Base-by-base conservation (phyloP, 1,140 invertebrate genomes). In the Alviniconcha marisindica region DNA sequence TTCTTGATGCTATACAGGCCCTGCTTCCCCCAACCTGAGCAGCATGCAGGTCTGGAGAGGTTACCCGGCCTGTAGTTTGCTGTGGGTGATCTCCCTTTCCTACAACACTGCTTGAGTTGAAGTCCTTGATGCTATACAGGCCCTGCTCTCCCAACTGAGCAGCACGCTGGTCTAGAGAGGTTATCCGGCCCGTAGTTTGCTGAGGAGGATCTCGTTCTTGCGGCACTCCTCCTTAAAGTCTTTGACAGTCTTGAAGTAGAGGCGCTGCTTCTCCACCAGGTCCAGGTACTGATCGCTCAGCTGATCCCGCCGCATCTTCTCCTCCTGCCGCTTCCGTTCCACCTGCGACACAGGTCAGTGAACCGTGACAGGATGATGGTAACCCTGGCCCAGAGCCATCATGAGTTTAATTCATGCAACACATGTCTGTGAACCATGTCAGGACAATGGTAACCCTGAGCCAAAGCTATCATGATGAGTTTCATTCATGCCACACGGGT, bases 171-270 rank as follows among this genome's bases (percentile, higher is more conserved):
- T n/a, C n/a, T n/a, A n/a, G n/a, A n/a, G n/a, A n/a, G 31, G 5
- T 77, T 77, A 83, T 28, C 60, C 24, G 24, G 66, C 73, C 48
- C 83, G 56, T 38, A 86, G 56, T 66, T 89, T 91, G 4, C 86
- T 79, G 48, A 90, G 83, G 44, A 92, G 78, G 38, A 92, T 89
- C 87, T 92, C 92, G 89, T 92, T 92, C 74, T 88, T 91, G 0
- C 91, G 86, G 87, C 92, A 92, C 85, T 92, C 92, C 89, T 93
- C 92, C 85, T 92, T 91, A 78, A 98, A 95, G 87, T 97, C 96
- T 91, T 96, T 96, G 31, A 98, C 95, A n/a, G 96, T 96, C 28
- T 95, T 95, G 36, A 96, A 96, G 91, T 98, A 98, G 85, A 96
- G 95, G 73, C 97, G 93, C 90, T 98, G 96, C 80, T 97, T 95